These are phyloP conservation scores for Umimayanthus chanpuru DNA, from an alignment of 92 coral and sea anemone genomes.

Conservation along the genomic window DNA sequence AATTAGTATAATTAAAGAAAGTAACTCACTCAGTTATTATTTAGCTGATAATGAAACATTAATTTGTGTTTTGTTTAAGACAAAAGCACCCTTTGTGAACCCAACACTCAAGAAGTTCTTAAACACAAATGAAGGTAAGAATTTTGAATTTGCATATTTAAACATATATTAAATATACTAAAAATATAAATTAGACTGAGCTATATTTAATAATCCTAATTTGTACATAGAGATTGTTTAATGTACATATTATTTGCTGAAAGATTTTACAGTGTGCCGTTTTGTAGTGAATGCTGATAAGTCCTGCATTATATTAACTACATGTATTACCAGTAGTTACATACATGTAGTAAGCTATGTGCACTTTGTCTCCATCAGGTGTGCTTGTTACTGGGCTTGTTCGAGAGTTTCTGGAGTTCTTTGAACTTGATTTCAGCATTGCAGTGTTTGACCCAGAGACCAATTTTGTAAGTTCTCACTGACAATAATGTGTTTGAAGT, in stretches of 20 bases:
- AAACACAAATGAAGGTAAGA: constrained; percentile 84
- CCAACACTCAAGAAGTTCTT: constrained; percentile 77
- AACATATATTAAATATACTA: not conserved
- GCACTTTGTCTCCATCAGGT: constrained; percentile 51
- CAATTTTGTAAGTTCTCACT: constrained; percentile 87
- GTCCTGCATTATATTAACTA: too few species aligned
- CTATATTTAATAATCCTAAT: too few species aligned
- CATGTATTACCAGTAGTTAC: not conserved
- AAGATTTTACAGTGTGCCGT: too few species aligned
- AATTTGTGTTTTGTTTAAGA: constrained; percentile 51
- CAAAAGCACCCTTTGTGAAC: constrained; percentile 78
- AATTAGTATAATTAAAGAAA: too few species aligned
- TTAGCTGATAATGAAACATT: not conserved
- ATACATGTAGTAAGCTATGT: not conserved
- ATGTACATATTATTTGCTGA: too few species aligned
- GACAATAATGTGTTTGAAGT: too few species aligned
- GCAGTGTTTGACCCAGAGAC: constrained; percentile 99
- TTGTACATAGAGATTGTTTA: too few species aligned
- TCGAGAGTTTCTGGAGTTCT: constrained; percentile 90
- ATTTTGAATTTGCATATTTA: not conserved
- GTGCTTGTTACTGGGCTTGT: constrained; percentile 93
- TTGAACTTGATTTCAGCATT: constrained; percentile 93
- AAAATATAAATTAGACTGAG: too few species aligned
- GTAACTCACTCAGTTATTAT: too few species aligned
- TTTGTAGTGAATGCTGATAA: too few species aligned